phyloP scores from a whole-genome alignment of 1,140 invertebrate genomes.

The Musca vetustissima region DNA sequence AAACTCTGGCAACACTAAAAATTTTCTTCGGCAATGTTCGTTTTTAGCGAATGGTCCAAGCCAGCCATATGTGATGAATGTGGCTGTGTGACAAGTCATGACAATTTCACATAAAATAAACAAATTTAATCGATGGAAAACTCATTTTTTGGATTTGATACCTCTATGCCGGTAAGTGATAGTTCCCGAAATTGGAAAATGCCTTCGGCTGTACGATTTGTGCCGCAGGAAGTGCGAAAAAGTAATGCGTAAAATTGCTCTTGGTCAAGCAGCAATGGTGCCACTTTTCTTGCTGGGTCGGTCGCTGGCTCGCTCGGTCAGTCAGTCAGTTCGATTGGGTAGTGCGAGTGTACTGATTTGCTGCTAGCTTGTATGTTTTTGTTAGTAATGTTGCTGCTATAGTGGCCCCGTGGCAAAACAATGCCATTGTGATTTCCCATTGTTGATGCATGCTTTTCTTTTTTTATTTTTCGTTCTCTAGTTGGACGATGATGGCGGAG shows the following conservation, averaged over 20 bases:
- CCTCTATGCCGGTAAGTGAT: conserved; percentile 70
- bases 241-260: background rate
- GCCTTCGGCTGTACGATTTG: background rate
- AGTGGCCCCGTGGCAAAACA: conserved; percentile 14
- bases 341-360: no score
- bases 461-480: conserved; percentile 13
- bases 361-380: no score
- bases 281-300: background rate
- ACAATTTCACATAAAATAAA: conserved; percentile 64
- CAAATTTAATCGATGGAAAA: conserved; percentile 76
- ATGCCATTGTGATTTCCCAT: background rate
- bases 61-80: conserved; percentile 47
- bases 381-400: no score
- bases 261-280: background rate
- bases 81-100: conserved; percentile 62
- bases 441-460: background rate
- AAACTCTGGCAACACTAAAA: background rate
- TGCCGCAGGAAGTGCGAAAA: background rate
- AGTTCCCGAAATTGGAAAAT: background rate
- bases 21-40: background rate
- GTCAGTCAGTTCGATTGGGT: background rate
- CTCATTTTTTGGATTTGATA: conserved; percentile 80
- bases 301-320: no score
- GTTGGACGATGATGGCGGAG: conserved; percentile 61
- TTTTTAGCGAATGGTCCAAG: conserved; percentile 20